phyloP scores from a whole-genome alignment of 2,797 vertebrate genomes.

The Ctenosaura bakeri region DNA sequence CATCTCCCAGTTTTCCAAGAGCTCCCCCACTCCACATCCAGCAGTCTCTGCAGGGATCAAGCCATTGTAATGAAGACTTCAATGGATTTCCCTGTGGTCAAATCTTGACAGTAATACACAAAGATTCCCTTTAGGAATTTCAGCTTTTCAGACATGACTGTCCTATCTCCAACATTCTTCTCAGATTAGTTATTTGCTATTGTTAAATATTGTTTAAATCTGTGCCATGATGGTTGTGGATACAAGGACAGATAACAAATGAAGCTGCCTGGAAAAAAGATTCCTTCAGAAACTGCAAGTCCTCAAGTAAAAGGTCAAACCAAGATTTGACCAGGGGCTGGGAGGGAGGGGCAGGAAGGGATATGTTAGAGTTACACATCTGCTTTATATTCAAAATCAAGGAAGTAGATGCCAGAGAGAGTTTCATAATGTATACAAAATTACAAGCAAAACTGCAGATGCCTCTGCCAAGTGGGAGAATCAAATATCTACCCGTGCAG shows the following conservation, averaged over 20 bases:
- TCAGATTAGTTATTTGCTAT: conserved; percentile 48
- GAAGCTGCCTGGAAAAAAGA: conserved; percentile 27
- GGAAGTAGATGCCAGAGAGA: conserved; percentile 20
- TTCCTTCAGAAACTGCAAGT: conserved; percentile 30
- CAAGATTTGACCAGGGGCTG: conserved; percentile 18
- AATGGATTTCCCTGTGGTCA: conserved; percentile 39
- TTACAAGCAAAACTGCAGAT: conserved; percentile 55
- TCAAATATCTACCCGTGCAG: conserved; percentile 33
- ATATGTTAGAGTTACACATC: conserved; percentile 38
- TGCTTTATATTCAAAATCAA: conserved; percentile 39
- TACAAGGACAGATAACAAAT: conserved; percentile 5
- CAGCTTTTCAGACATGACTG: conserved; percentile 44
- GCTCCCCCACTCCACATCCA: accelerated
- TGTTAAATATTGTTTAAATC: conserved; percentile 47
- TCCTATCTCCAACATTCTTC: conserved; percentile 33
- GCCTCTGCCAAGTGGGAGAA: conserved; percentile 46
- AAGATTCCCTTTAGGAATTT: conserved; percentile 15
- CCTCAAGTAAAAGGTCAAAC: conserved; percentile 5
- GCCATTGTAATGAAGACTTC: conserved; percentile 50
- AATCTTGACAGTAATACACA: conserved; percentile 45
- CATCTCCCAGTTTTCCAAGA: conserved; percentile 31
- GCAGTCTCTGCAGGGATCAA: background rate
- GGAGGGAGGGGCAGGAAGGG: conserved; percentile 36
- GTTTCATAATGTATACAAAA: conserved; percentile 50
- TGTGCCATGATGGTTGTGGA: background rate